Conservation (phyloP, 1,140 invertebrate genomes). For the Drosophila willistoni region DNA sequence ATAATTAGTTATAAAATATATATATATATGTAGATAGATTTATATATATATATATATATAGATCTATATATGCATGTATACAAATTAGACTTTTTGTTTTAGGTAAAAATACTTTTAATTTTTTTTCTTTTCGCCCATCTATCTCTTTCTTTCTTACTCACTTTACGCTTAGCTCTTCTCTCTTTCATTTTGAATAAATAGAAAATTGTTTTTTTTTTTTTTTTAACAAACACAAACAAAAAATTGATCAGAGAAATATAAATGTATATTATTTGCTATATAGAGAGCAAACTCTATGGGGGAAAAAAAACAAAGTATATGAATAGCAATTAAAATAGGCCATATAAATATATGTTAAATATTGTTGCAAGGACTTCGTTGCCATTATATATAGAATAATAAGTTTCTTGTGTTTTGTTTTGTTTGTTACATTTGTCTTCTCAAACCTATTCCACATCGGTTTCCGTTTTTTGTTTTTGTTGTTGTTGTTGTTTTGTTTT, state of each 20-base stretch:
- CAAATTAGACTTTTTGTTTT: slow-evolving; percentile 64
- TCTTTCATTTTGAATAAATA: slow-evolving; percentile 54
- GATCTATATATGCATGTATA: slow-evolving; percentile 41
- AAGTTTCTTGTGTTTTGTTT: slow-evolving; percentile 45
- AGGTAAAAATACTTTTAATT: slow-evolving; percentile 65
- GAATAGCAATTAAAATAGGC: slow-evolving; percentile 16
- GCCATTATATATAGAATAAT: slow-evolving; percentile 62
- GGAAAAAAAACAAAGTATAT: not conserved
- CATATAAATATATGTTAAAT: slow-evolving; percentile 54
- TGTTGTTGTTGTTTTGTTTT: slow-evolving; percentile 13
- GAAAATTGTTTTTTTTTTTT: slow-evolving; percentile 11
- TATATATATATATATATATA: slow-evolving; percentile 43
- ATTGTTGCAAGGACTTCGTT: slow-evolving; percentile 70
- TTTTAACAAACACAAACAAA: slow-evolving; percentile 49
- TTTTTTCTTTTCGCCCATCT: slow-evolving; percentile 2
- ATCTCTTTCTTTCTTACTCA: slow-evolving; percentile 22
- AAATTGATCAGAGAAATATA: not conserved
- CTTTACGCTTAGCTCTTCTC: slow-evolving; percentile 25
- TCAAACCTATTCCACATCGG: slow-evolving; percentile 32
- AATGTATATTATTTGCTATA: not conserved
- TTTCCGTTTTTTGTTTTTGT: not conserved
- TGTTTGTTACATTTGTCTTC: slow-evolving; percentile 21
- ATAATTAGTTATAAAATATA: slow-evolving; percentile 35
- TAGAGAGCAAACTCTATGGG: slow-evolving; percentile 2
- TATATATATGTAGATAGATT: slow-evolving; percentile 35